Percentiles rank a stretch among this genome's conserved stretches.
Evolutionary conservation across 2,797 vertebrate species (phyloP).

Genomic region (Catostomus latipinnis): DNA sequence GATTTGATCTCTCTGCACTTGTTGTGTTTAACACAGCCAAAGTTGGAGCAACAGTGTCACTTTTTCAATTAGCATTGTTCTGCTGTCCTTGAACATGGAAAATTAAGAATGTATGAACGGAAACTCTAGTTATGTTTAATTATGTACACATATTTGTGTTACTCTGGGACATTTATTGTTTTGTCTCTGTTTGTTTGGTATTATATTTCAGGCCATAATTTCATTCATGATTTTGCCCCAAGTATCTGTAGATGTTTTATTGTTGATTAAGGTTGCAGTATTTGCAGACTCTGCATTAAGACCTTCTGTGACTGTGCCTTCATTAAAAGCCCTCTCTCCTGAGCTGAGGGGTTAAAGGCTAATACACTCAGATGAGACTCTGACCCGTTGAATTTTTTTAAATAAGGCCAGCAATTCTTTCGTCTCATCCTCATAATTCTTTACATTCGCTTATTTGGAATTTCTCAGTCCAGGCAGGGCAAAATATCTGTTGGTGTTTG

Average conservation of each 20-base stretch:
- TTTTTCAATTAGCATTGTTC: neutral
- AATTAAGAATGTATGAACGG: neutral
- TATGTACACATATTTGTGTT: neutral
- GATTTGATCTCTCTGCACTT: neutral
- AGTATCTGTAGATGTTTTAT: constrained; percentile 19
- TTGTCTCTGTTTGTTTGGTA: neutral
- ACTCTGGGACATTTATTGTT: neutral
- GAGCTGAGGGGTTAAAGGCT: constrained; percentile 15
- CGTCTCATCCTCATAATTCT: constrained; percentile 8
- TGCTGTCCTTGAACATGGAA: neutral
- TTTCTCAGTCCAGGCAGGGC: constrained; percentile 6
- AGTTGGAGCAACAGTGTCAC: neutral
- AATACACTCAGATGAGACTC: constrained; percentile 1
- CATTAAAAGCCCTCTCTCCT: neutral
- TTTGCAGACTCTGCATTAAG: constrained; percentile 17
- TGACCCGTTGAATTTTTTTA: constrained; percentile 19
- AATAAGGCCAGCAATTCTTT: constrained; percentile 14
- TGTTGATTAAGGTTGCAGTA: constrained; percentile 27
- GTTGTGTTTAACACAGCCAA: neutral
- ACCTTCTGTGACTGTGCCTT: constrained; percentile 2
- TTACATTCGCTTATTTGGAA: constrained; percentile 14
- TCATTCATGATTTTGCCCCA: constrained; percentile 1
- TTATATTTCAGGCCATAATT: constrained; percentile 7
- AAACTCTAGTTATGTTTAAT: constrained; percentile 30
- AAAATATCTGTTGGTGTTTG: neutral